Evolutionary conservation across 2,888 invertebrate genomes (phyloP).

Genomic region (Ashinkailepas kermadecensis): DNA sequence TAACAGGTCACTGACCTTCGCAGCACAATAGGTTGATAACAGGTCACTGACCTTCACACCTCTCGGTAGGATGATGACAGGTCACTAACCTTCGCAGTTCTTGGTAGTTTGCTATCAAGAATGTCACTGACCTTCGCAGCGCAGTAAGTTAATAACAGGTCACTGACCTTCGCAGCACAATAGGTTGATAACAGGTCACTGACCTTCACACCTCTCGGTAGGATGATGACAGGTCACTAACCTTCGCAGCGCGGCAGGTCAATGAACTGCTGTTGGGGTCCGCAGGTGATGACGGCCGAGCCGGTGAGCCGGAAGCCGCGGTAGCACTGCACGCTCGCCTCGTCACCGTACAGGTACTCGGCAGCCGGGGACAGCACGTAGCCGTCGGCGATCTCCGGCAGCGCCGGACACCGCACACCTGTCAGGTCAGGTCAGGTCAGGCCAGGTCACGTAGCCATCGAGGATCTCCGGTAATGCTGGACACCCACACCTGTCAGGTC

Average conservation of each 20-base stretch:
- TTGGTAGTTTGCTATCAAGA: too few relatives aligned
- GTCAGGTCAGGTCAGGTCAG: constrained; percentile 54
- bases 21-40: too few relatives aligned
- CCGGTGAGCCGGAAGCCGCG: constrained; percentile 74
- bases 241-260: constrained; percentile 77
- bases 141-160: too few relatives aligned
- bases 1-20: too few relatives aligned
- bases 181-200: background rate
- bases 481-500: constrained; percentile 86
- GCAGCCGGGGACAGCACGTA: constrained; percentile 70
- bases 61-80: constrained; percentile 18
- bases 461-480: constrained; percentile 67
- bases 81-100: too few relatives aligned
- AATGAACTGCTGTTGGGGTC: constrained; percentile 72
- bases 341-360: constrained; percentile 76
- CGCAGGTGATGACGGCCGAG: constrained; percentile 76
- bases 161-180: too few relatives aligned
- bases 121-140: too few relatives aligned
- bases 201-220: constrained; percentile 16
- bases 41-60: background rate
- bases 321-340: constrained; percentile 83
- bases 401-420: constrained; percentile 36
- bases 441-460: constrained; percentile 77
- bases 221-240: constrained; percentile 35
- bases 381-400: constrained; percentile 65